Conservation (phyloP, 2,888 invertebrate genomes). For the Apoda limacodes region DNA sequence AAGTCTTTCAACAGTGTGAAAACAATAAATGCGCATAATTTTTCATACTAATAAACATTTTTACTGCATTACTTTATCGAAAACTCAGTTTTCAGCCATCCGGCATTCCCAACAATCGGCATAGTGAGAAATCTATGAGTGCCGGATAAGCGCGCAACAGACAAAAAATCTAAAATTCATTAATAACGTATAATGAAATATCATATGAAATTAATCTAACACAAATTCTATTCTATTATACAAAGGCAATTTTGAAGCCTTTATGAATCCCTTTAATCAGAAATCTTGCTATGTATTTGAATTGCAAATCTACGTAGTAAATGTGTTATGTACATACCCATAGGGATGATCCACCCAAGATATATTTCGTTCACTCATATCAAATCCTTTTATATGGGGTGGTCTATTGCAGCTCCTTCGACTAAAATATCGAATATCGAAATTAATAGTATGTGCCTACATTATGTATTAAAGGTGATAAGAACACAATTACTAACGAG, state of each 20-base stretch:
- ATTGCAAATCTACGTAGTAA: neutral
- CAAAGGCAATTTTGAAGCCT: too few relatives aligned
- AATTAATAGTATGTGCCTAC: neutral
- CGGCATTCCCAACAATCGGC: too few relatives aligned
- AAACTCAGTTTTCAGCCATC: too few relatives aligned
- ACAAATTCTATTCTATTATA: too few relatives aligned
- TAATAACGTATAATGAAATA: neutral
- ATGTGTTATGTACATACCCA: conserved; percentile 18
- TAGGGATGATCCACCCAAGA: conserved; percentile 28
- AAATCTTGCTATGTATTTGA: neutral
- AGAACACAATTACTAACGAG: too few relatives aligned
- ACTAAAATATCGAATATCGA: neutral
- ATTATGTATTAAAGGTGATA: conserved; percentile 1
- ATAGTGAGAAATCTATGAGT: too few relatives aligned
- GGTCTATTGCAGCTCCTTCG: conserved; percentile 18
- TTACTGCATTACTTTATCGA: too few relatives aligned
- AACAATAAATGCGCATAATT: too few relatives aligned
- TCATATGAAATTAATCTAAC: neutral
- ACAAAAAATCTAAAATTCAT: neutral
- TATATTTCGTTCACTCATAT: conserved; percentile 24
- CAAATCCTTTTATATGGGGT: conserved; percentile 21
- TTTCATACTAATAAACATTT: too few relatives aligned
- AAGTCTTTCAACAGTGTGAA: too few relatives aligned
- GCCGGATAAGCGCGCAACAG: too few relatives aligned
- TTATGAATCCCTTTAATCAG: too few relatives aligned